Percentiles rank a stretch among this genome's conserved stretches.
These are phyloP conservation scores for Hyphantria cunea DNA, from an alignment of 1,140 invertebrate genomes.

Conservation along the genomic window DNA sequence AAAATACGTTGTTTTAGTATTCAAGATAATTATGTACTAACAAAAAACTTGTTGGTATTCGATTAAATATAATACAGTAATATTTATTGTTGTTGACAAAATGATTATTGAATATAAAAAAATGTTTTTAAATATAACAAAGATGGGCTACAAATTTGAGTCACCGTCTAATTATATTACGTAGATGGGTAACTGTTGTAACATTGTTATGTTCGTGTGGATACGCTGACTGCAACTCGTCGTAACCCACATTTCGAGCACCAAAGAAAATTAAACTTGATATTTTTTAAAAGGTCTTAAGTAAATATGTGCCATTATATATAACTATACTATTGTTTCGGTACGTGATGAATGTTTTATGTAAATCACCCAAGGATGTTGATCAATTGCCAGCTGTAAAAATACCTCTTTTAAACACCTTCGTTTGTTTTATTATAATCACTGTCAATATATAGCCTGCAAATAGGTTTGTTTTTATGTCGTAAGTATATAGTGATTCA, in stretches of 20 bases:
- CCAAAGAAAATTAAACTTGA: constrained; percentile 21
- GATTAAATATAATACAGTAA: too few relatives aligned
- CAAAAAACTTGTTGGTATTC: too few relatives aligned
- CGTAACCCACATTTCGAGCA: constrained; percentile 32
- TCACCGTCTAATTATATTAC: constrained; percentile 17
- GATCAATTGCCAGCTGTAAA: constrained; percentile 46
- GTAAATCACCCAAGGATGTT: constrained; percentile 46
- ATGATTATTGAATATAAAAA: constrained; percentile 1
- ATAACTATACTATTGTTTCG: neutral
- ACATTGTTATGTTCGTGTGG: constrained; percentile 23
- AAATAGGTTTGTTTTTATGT: neutral
- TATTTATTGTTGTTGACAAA: constrained; percentile 5
- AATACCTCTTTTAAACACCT: constrained; percentile 42
- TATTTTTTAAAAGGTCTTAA: constrained; percentile 28
- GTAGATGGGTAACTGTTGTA: constrained; percentile 26
- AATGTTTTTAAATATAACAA: neutral
- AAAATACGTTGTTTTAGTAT: neutral
- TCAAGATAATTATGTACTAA: too few relatives aligned
- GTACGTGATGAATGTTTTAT: constrained; percentile 31
- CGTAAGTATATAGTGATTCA: neutral
- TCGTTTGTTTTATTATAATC: constrained; percentile 19
- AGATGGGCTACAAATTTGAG: constrained; percentile 5
- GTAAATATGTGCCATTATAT: constrained; percentile 25
- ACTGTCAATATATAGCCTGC: constrained; percentile 5
- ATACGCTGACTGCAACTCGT: constrained; percentile 25